A percentile compares a stretch with the other conserved stretches of the same genome.
Conservation (phyloP, 2,113 vertebrate genomes). For the Reinhardtius hippoglossoides region DNA sequence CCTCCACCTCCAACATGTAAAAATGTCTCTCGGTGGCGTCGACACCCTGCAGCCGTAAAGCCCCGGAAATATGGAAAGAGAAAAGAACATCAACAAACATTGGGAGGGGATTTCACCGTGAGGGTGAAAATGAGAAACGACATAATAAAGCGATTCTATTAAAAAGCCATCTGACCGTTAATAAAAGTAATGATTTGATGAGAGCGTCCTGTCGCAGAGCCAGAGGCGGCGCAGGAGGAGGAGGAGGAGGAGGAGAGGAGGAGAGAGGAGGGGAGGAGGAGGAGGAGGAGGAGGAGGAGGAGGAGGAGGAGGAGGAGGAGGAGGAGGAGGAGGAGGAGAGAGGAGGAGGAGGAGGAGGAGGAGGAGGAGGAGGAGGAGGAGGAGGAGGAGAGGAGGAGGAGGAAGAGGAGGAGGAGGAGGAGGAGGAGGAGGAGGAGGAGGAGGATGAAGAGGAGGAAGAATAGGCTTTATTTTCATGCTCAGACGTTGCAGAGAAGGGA, state of each 20-base stretch:
- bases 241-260: conserved; percentile 5
- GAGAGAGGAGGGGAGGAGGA: not conserved
- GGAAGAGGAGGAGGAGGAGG: conserved; percentile 3
- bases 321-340: not conserved
- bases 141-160: conserved; percentile 84
- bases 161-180: conserved; percentile 86
- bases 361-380: conserved; percentile 6
- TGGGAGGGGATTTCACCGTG: conserved; percentile 56
- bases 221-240: conserved; percentile 44
- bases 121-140: conserved; percentile 78
- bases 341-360: not conserved
- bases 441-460: too few relatives aligned
- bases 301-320: conserved; percentile 2
- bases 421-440: too few relatives aligned
- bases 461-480: conserved; percentile 74
- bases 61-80: conserved; percentile 69
- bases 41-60: conserved; percentile 59
- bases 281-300: not conserved
- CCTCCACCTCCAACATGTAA: conserved; percentile 35
- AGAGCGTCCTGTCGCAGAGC: conserved; percentile 63
- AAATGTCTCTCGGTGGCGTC: conserved; percentile 23
- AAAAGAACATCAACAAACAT: conserved; percentile 62
- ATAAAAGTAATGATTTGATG: conserved; percentile 85
- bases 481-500: conserved; percentile 50
- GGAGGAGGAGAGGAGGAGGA: not conserved